A percentile compares a stretch with the other conserved stretches of the same genome.
These are phyloP conservation scores for Philereme vetulata DNA, from an alignment of 2,888 invertebrate genomes.

Conservation along the genomic window DNA sequence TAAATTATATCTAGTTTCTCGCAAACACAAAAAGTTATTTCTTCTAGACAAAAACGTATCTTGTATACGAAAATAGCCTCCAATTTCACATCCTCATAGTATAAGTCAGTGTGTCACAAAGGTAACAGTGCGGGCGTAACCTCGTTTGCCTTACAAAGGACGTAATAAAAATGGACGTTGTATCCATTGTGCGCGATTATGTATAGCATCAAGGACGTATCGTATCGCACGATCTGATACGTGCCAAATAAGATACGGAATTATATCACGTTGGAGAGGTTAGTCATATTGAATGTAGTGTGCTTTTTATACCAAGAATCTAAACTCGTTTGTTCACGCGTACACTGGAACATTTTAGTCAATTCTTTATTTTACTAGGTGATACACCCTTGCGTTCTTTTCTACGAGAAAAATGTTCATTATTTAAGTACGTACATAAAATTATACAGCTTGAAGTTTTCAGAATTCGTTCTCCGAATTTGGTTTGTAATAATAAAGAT, in stretches of 20 bases:
- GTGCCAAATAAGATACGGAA: conserved; percentile 23
- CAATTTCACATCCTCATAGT: conserved; percentile 33
- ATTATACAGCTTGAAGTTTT: too few species aligned
- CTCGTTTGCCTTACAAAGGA: conserved; percentile 63
- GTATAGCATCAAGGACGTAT: conserved; percentile 4
- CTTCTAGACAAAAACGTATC: neutral
- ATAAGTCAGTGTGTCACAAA: conserved; percentile 33
- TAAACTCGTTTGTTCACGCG: too few species aligned
- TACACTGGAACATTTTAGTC: too few species aligned
- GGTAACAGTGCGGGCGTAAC: conserved; percentile 42
- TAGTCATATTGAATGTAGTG: conserved; percentile 13
- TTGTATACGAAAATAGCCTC: conserved; percentile 9
- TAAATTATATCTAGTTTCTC: too few species aligned
- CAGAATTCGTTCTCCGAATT: too few species aligned
- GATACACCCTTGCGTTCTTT: too few species aligned
- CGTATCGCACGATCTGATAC: conserved; percentile 23
- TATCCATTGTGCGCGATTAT: conserved; percentile 30
- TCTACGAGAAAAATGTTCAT: too few species aligned
- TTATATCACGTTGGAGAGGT: conserved; percentile 15
- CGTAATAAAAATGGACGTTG: conserved; percentile 60
- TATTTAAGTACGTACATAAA: too few species aligned
- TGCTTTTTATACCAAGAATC: neutral
- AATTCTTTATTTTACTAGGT: too few species aligned
- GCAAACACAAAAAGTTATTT: too few species aligned
- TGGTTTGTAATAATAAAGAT: too few species aligned